Base-by-base conservation (phyloP, 2,888 invertebrate genomes). In the Acanthosepion pharaonis region DNA sequence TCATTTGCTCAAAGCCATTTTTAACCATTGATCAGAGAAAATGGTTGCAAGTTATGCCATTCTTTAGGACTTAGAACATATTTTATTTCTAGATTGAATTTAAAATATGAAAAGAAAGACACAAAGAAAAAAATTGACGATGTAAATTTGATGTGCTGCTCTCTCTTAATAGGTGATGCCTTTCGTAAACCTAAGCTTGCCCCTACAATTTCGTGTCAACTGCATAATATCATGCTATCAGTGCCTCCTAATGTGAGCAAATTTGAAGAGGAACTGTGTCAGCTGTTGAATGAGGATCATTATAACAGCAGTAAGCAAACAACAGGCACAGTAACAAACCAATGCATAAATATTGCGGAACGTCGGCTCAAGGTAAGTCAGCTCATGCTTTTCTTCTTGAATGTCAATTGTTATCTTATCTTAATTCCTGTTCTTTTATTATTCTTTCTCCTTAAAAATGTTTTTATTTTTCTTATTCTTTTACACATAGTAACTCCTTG, bases 201-300 rank as follows among this genome's bases (percentile, higher is more conserved):
- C 64, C 96, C 95, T 48, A 95, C 96, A 11, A 95, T 96, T 94
- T 95, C 96, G 9, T 96, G 96, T 94, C 96, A 96, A 33, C 95
- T 97, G n/a, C 97, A 97, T 92, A 96, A 96, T 5, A 93, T 97
- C 25, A 95, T 95, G 5, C 95, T 97, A 42, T 96, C 96, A 9
- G 95, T 97, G 92, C 96, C 96, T 42, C 97, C 97, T 11, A 96
- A 96, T 20, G 95, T 97, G 4, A 97, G 97, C 94, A 96, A 96
- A 95, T 97, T 97, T 96, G 97, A 97, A 94, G 97, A 97, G 42
- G 97, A 97, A 55, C 95, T 97, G 55, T 97, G 97, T 95, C 96
- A 96, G 18, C 95, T 96, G 51, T 94, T 97, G 53, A 96, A 96
- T 53, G 97, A 97, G 94, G 97, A 97, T 94, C 95, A 96, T 25